These are phyloP conservation scores for Drosophila carrolli DNA, from an alignment of 1,140 invertebrate genomes.

Conservation along the genomic window DNA sequence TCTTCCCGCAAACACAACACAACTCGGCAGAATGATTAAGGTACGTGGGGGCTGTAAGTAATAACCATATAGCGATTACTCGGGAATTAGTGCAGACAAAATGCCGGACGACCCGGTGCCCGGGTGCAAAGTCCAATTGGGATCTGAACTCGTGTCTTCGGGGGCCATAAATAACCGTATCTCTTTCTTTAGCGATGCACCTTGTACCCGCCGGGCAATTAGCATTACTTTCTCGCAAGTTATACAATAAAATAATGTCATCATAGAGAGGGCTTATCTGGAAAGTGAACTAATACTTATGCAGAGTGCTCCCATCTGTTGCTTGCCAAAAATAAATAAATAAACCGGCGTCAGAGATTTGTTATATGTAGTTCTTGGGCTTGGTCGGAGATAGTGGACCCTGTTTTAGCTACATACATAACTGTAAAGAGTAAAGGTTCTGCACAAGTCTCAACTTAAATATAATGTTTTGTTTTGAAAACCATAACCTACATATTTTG, in stretches of 20 bases:
- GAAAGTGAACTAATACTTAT: not conserved
- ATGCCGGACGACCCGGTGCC: not conserved
- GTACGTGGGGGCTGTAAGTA: slow-evolving; percentile 28
- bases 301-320: not conserved
- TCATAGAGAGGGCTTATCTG: slow-evolving; percentile 4
- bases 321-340: not conserved
- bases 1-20: slow-evolving; percentile 16
- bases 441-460: too few relatives aligned
- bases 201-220: slow-evolving; percentile 47
- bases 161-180: slow-evolving; percentile 63
- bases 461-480: too few relatives aligned
- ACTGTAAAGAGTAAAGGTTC: too few relatives aligned
- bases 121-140: slow-evolving; percentile 71
- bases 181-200: slow-evolving; percentile 34
- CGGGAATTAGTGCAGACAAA: slow-evolving; percentile 10
- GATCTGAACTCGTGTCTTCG: slow-evolving; percentile 33
- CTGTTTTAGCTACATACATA: too few relatives aligned
- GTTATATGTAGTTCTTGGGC: too few relatives aligned
- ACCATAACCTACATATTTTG: too few relatives aligned
- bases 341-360: slow-evolving; percentile 1
- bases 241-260: slow-evolving; percentile 55
- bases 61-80: not conserved
- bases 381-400: too few relatives aligned
- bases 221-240: slow-evolving; percentile 28
- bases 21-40: slow-evolving; percentile 55